Percentiles rank a stretch among this genome's conserved stretches.
phyloP scores from a whole-genome alignment of 2,888 invertebrate genomes.

The Orthosia incerta region DNA sequence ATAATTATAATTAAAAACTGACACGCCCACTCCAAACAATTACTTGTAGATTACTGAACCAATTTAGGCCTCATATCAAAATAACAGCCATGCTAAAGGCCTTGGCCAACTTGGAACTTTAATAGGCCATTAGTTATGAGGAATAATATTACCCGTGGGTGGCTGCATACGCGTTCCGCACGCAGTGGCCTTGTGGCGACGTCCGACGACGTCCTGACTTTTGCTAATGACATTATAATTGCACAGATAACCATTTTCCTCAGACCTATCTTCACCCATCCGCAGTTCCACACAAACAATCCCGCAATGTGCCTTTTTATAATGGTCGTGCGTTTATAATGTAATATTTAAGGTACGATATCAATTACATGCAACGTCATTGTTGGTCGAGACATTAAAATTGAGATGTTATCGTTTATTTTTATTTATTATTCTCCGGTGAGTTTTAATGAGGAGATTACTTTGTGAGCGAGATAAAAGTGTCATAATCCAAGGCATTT shows the following conservation, averaged over 20 bases:
- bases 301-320: conserved; percentile 53
- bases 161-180: conserved; percentile 67
- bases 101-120: conserved; percentile 55
- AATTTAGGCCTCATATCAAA: conserved; percentile 65
- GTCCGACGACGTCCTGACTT: conserved; percentile 74
- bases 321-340: conserved; percentile 61
- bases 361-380: conserved; percentile 68
- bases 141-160: conserved; percentile 67
- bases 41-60: conserved; percentile 64
- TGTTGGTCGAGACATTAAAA: conserved; percentile 67
- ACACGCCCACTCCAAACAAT: conserved; percentile 64
- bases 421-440: conserved; percentile 66
- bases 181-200: conserved; percentile 71
- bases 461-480: conserved; percentile 64
- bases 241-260: conserved; percentile 63
- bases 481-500: conserved; percentile 67
- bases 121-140: conserved; percentile 67
- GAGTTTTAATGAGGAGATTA: conserved; percentile 68
- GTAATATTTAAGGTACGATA: conserved; percentile 66
- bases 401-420: conserved; percentile 72
- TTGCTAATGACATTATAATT: conserved; percentile 83
- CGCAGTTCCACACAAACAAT: conserved; percentile 41
- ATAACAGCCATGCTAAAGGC: conserved; percentile 60
- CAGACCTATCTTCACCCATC: conserved; percentile 54
- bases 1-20: conserved; percentile 63